A percentile compares a stretch with the other conserved stretches of the same genome.
These are phyloP conservation scores for Dufourea novaeangliae DNA, from an alignment of 1,140 invertebrate genomes.

Conservation along the genomic window DNA sequence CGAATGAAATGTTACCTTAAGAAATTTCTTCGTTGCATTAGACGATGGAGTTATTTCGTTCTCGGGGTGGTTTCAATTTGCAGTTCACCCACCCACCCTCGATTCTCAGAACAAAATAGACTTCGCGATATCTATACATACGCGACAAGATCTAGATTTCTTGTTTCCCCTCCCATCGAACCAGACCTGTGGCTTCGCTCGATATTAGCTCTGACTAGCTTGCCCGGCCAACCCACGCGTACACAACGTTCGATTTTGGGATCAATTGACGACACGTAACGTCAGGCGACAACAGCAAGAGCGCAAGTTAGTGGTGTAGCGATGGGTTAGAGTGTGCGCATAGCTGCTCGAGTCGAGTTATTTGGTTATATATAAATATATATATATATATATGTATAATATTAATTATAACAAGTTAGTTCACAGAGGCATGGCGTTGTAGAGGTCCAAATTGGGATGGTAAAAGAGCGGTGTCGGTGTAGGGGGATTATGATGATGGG, in stretches of 20 bases:
- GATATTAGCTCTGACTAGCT: background rate
- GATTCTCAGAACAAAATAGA: background rate
- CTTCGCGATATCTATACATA: background rate
- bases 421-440: constrained; percentile 92
- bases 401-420: constrained; percentile 78
- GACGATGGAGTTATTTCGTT: background rate
- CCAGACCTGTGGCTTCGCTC: background rate
- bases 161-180: background rate
- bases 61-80: background rate
- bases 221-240: background rate
- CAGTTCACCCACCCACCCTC: too few relatives aligned
- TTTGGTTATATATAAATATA: too few relatives aligned
- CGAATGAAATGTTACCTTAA: background rate
- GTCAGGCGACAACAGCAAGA: constrained; percentile 51
- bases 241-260: constrained; percentile 5
- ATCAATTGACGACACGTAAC: constrained; percentile 8
- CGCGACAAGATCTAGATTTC: background rate
- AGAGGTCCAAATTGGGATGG: constrained; percentile 81
- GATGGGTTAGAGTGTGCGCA: constrained; percentile 74
- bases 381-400: too few relatives aligned
- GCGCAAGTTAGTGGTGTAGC: constrained; percentile 73
- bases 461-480: constrained; percentile 84
- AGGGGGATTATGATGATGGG: constrained; percentile 80
- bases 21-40: background rate
- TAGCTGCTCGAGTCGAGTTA: constrained; percentile 66